Evolutionary conservation across 2,888 invertebrate species (phyloP).

Genomic region (Eledone cirrhosa): DNA sequence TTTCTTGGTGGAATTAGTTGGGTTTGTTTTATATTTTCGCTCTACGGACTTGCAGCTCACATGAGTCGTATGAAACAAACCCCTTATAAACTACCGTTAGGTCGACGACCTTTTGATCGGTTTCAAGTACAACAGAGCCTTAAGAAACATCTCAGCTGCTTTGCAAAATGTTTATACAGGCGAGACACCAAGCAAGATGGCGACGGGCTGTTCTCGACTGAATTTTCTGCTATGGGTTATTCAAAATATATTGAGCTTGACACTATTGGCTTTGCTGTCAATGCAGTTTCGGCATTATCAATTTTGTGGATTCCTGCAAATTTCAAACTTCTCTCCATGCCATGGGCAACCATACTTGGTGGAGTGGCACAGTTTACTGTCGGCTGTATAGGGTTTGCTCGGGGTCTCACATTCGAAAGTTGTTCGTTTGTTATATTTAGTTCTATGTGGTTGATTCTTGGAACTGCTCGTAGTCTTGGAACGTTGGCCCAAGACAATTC

Average conservation of each 20-base stretch:
- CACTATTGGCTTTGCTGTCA: slow-evolving; percentile 44
- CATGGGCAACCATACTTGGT: slow-evolving; percentile 46
- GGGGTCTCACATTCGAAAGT: slow-evolving; percentile 48
- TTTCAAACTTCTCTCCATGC: slow-evolving; percentile 37
- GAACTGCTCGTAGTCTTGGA: slow-evolving; percentile 40
- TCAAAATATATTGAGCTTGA: slow-evolving; percentile 47
- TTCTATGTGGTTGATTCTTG: slow-evolving; percentile 49
- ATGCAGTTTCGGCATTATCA: slow-evolving; percentile 43
- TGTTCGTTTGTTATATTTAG: slow-evolving; percentile 45
- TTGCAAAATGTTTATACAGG: slow-evolving; percentile 33
- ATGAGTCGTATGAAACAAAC: slow-evolving; percentile 37
- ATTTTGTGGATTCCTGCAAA: slow-evolving; percentile 40
- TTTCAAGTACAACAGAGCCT: slow-evolving; percentile 32
- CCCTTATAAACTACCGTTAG: slow-evolving; percentile 41
- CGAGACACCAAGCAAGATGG: background rate
- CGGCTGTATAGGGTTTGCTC: slow-evolving; percentile 45
- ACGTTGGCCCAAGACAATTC: slow-evolving; percentile 35
- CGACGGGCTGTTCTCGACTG: slow-evolving; percentile 34
- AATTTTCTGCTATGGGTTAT: slow-evolving; percentile 41
- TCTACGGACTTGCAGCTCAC: slow-evolving; percentile 47
- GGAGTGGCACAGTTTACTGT: slow-evolving; percentile 44
- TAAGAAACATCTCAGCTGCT: slow-evolving; percentile 31
- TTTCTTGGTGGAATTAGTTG: slow-evolving; percentile 45
- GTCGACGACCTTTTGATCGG: slow-evolving; percentile 34
- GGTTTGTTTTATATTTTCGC: slow-evolving; percentile 43